Percentiles rank a stretch among this genome's conserved stretches.
phyloP scores from a whole-genome alignment of 2,888 invertebrate species.

The Nyleta sp. region DNA sequence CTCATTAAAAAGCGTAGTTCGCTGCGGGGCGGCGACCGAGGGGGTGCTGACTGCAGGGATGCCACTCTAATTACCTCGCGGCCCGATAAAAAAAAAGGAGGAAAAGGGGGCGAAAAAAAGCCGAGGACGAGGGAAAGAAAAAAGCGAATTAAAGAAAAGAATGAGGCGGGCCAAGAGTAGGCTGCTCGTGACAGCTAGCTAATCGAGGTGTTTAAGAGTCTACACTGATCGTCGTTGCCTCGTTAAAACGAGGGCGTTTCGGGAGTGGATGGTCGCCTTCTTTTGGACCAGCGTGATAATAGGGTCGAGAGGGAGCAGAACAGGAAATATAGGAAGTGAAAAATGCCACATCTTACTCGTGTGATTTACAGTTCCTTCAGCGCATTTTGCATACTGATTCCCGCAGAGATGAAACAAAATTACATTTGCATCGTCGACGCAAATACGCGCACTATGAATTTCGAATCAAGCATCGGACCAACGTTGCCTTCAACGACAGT shows the following conservation, averaged over 20 bases:
- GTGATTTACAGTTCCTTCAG: constrained; percentile 76
- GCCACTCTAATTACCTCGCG: constrained; percentile 81
- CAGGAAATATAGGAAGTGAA: constrained; percentile 65
- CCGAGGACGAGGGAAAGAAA: constrained; percentile 74
- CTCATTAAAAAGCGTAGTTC: constrained; percentile 78
- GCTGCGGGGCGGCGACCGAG: constrained; percentile 68
- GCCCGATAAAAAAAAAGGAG: constrained; percentile 78
- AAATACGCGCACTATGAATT: constrained; percentile 28
- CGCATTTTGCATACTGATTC: constrained; percentile 77
- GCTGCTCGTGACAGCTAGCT: constrained; percentile 82
- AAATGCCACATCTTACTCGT: constrained; percentile 70
- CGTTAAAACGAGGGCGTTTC: constrained; percentile 80
- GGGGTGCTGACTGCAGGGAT: constrained; percentile 79
- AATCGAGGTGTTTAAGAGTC: constrained; percentile 83
- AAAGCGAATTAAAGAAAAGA: constrained; percentile 63
- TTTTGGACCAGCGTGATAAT: constrained; percentile 81
- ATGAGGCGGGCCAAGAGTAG: constrained; percentile 63
- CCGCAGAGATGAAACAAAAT: constrained; percentile 52
- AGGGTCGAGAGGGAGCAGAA: constrained; percentile 72
- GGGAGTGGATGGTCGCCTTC: constrained; percentile 72
- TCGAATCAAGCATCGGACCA: no score
- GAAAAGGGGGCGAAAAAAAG: constrained; percentile 63
- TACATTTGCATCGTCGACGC: constrained; percentile 52
- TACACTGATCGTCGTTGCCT: constrained; percentile 82
- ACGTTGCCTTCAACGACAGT: no score